These are phyloP conservation scores for Sebastolobus alascanus DNA, from an alignment of 2,797 vertebrate species.

Conservation along the genomic window DNA sequence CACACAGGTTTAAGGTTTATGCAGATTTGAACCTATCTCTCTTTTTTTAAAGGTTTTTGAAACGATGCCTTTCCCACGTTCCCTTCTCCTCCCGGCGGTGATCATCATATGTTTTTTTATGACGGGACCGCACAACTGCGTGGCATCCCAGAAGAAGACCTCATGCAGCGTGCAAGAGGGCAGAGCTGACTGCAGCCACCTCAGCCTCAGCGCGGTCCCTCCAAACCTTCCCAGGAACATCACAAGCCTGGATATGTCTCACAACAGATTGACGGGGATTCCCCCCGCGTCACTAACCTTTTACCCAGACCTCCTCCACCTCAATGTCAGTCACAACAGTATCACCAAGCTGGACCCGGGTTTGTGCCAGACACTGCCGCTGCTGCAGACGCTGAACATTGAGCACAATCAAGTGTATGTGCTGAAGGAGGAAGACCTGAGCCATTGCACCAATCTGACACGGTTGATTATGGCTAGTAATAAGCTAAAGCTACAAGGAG, in stretches of 20 bases:
- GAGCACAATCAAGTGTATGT: slow-evolving; percentile 88
- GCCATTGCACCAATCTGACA: slow-evolving; percentile 82
- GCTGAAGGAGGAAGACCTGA: slow-evolving; percentile 83
- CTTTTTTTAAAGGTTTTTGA: slow-evolving; percentile 17
- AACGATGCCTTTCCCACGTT: slow-evolving; percentile 20
- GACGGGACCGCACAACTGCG: background rate
- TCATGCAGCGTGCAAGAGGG: slow-evolving; percentile 77
- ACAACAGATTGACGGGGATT: slow-evolving; percentile 87
- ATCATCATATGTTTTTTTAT: slow-evolving; percentile 26
- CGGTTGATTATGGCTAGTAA: slow-evolving; percentile 88
- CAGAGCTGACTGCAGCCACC: slow-evolving; percentile 92
- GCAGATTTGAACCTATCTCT: background rate
- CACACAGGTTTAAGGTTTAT: background rate
- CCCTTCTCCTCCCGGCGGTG: background rate
- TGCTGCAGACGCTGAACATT: slow-evolving; percentile 85
- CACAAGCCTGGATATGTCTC: slow-evolving; percentile 90
- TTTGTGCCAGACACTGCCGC: slow-evolving; percentile 85
- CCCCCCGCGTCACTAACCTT: slow-evolving; percentile 78
- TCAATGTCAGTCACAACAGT: slow-evolving; percentile 88
- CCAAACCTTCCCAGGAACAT: slow-evolving; percentile 89
- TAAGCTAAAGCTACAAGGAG: slow-evolving; percentile 84
- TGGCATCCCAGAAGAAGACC: slow-evolving; percentile 53
- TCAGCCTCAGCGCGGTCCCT: slow-evolving; percentile 87
- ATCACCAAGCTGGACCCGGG: slow-evolving; percentile 85
- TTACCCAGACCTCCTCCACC: slow-evolving; percentile 84